phyloP scores from a whole-genome alignment of 2,888 invertebrate species.

The Epirrhoe tristata region DNA sequence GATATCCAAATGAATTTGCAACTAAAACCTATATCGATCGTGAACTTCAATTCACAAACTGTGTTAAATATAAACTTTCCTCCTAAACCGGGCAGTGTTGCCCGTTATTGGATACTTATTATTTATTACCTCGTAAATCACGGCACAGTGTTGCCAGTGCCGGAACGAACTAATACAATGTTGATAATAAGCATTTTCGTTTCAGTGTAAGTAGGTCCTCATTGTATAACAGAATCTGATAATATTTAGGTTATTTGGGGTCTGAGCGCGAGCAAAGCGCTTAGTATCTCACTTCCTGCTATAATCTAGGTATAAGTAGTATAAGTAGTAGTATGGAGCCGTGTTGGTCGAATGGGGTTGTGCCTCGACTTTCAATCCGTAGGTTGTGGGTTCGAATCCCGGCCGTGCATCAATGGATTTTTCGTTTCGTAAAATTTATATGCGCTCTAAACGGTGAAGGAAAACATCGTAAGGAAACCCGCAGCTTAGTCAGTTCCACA shows the following conservation, averaged over 20 bases:
- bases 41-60: constrained; percentile 33
- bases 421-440: too few species aligned
- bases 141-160: constrained; percentile 41
- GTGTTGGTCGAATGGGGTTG: too few species aligned
- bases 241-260: background rate
- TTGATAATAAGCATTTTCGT: constrained; percentile 38
- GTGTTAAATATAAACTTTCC: constrained; percentile 42
- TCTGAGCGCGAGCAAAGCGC: background rate
- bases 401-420: too few species aligned
- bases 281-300: background rate
- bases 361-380: too few species aligned
- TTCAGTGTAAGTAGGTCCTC: constrained; percentile 12
- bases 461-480: too few species aligned
- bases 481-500: too few species aligned
- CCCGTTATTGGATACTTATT: constrained; percentile 49
- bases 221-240: constrained; percentile 4
- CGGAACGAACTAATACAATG: constrained; percentile 45
- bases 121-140: constrained; percentile 49
- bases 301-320: background rate
- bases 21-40: constrained; percentile 22
- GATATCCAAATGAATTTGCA: constrained; percentile 8
- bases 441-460: too few species aligned
- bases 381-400: too few species aligned
- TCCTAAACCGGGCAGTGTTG: constrained; percentile 42
- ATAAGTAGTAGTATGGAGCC: too few species aligned